Evolutionary conservation across 2,888 invertebrate species (phyloP).

Genomic region (Trachelus iudaicus): DNA sequence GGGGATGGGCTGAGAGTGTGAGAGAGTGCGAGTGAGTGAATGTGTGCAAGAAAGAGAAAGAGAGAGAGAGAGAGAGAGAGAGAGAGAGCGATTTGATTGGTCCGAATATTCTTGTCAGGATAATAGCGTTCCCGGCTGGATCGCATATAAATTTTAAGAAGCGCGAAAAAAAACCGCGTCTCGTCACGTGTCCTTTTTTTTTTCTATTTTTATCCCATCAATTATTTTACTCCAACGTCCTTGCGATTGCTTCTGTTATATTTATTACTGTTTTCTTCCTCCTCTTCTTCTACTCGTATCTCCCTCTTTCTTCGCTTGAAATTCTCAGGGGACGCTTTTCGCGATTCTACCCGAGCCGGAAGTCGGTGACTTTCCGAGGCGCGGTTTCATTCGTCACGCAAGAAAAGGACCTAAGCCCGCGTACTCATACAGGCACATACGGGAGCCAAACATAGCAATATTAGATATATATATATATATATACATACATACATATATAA

Average conservation of each 20-base stretch:
- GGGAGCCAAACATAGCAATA: constrained; percentile 62
- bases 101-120: neutral
- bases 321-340: too few species aligned
- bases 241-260: neutral
- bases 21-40: neutral
- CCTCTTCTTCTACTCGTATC: neutral
- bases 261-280: neutral
- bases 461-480: constrained; percentile 42
- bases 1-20: neutral
- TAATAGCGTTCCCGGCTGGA: neutral
- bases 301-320: neutral
- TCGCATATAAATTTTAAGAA: neutral
- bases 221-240: neutral
- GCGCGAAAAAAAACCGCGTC: neutral
- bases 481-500: constrained; percentile 11
- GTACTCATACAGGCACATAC: constrained; percentile 45
- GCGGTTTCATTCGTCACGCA: neutral
- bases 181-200: neutral
- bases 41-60: neutral
- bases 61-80: too few species aligned
- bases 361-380: neutral
- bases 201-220: neutral
- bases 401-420: constrained; percentile 29
- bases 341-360: neutral
- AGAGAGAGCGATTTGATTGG: neutral